A percentile compares a stretch with the other conserved stretches of the same genome.
Conservation (phyloP, 2,113 vertebrate species). For the Poicephalus gulielmi region DNA sequence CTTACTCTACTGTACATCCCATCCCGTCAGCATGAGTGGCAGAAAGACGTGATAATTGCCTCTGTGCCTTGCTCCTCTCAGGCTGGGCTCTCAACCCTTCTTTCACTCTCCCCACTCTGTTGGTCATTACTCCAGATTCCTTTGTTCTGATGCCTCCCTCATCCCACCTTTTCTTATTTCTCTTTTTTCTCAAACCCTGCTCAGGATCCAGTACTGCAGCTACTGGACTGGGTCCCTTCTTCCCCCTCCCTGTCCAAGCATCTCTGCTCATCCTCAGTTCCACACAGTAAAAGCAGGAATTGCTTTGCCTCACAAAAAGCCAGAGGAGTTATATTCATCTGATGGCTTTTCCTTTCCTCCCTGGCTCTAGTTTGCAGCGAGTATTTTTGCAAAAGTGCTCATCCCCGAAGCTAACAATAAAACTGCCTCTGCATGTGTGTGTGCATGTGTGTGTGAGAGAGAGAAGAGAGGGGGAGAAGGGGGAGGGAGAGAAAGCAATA, state of each 20-base stretch:
- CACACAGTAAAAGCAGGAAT: neutral
- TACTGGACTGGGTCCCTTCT: neutral
- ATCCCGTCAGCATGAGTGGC: neutral
- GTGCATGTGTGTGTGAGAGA: neutral
- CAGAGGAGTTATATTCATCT: neutral
- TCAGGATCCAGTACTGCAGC: neutral
- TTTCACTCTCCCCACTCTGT: neutral
- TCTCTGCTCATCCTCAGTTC: neutral
- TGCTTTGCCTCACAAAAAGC: neutral
- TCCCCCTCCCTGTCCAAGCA: neutral
- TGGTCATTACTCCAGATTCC: neutral
- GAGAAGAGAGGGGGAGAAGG: neutral
- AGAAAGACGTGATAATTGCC: neutral
- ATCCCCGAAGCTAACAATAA: conserved; percentile 14
- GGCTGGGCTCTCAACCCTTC: neutral
- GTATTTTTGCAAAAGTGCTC: conserved; percentile 4
- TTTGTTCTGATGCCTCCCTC: neutral
- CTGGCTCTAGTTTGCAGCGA: neutral
- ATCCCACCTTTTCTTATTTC: neutral
- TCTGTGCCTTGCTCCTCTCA: neutral
- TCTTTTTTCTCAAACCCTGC: neutral
- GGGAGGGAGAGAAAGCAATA: neutral
- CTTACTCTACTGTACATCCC: accelerated
- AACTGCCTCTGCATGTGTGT: neutral
- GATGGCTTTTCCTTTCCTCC: neutral